These are phyloP conservation scores for Nasonovia ribisnigri DNA, from an alignment of 2,888 invertebrate species.

Conservation along the genomic window DNA sequence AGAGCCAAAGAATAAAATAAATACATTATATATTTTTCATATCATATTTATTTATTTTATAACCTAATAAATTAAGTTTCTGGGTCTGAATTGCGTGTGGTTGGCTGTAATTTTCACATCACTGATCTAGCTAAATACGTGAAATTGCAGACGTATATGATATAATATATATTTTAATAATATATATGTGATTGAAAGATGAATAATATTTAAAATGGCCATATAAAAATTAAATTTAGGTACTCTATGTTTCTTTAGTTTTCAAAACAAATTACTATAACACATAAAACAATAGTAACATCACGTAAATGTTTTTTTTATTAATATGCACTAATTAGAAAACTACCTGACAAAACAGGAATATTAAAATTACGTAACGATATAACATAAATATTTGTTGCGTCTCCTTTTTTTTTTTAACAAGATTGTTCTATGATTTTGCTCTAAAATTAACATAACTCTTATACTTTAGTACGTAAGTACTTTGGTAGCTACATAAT, in stretches of 20 bases:
- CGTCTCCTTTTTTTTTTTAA: not conserved
- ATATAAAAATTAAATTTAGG: too few species aligned
- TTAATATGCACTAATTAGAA: not conserved
- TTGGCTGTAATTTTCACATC: not conserved
- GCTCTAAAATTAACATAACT: not conserved
- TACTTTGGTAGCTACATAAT: not conserved
- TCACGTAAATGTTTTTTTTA: not conserved
- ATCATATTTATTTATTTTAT: not conserved
- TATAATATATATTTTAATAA: not conserved
- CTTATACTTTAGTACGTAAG: not conserved
- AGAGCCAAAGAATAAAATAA: not conserved
- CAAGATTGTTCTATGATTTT: not conserved
- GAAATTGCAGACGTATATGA: not conserved
- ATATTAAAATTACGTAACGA: not conserved
- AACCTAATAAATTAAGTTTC: not conserved
- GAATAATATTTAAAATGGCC: too few species aligned
- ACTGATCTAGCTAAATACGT: too few species aligned
- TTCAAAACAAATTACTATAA: not conserved
- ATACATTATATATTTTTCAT: not conserved
- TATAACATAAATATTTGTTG: not conserved
- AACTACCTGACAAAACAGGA: not conserved
- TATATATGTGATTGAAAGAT: too few species aligned
- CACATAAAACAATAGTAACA: not conserved
- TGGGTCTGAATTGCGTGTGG: not conserved
- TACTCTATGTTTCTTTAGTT: too few species aligned